These are phyloP conservation scores for Eilema caniola DNA, from an alignment of 2,888 invertebrate species.

Conservation along the genomic window DNA sequence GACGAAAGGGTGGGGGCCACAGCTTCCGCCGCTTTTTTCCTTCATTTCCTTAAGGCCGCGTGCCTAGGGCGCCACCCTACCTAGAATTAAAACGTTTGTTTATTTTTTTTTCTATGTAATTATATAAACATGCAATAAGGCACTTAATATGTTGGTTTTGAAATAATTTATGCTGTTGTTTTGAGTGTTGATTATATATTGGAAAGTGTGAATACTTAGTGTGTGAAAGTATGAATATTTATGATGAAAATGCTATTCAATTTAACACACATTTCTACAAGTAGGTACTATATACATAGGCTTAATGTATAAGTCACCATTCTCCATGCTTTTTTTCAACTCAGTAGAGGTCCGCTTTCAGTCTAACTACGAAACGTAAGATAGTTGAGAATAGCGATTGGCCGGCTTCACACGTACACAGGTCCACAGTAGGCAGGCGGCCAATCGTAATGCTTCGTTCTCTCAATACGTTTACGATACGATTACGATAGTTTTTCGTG, in stretches of 20 bases:
- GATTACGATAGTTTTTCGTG: no score
- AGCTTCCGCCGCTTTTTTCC: slow-evolving; percentile 85
- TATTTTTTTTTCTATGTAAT: slow-evolving; percentile 61
- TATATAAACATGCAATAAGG: slow-evolving; percentile 57
- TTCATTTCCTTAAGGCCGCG: slow-evolving; percentile 85
- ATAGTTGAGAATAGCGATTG: no score
- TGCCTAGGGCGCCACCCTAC: slow-evolving; percentile 76
- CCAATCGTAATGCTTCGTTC: no score
- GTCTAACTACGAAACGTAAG: not conserved
- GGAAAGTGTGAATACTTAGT: not conserved
- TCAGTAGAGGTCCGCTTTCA: not conserved
- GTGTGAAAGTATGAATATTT: not conserved
- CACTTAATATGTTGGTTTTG: slow-evolving; percentile 37
- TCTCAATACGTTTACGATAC: no score
- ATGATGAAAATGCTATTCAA: not conserved
- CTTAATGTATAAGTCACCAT: no score
- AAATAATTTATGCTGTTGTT: slow-evolving; percentile 26
- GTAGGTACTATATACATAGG: not conserved
- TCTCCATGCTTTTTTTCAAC: not conserved
- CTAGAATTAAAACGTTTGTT: slow-evolving; percentile 79
- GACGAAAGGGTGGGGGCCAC: slow-evolving; percentile 57
- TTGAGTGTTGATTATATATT: not conserved
- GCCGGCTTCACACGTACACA: no score
- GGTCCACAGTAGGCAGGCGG: no score
- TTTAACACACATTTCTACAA: not conserved